These are phyloP conservation scores for Staurois parvus DNA, from an alignment of 2,797 vertebrate species.

Conservation along the genomic window DNA sequence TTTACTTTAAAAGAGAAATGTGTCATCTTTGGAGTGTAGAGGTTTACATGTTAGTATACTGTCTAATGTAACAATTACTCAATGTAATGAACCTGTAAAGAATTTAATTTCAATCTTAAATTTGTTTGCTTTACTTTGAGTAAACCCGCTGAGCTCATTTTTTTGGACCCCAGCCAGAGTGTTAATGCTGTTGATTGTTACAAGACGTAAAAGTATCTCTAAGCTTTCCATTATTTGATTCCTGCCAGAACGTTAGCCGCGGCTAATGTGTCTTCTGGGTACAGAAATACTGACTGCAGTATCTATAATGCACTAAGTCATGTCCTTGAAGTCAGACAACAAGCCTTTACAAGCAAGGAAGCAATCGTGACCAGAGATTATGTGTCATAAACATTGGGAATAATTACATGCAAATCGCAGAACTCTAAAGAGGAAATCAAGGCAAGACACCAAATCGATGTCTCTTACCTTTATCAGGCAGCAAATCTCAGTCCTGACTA, in stretches of 20 bases:
- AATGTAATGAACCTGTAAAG: no score
- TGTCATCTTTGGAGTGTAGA: no score
- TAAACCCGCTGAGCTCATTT: neutral
- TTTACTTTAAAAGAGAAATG: no score
- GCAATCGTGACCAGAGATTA: neutral
- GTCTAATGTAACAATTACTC: no score
- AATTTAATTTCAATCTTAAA: neutral
- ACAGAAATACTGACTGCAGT: slow-evolving; percentile 2
- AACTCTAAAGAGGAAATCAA: no score
- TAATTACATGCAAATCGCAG: no score
- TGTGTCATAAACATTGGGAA: neutral
- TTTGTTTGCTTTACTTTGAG: neutral
- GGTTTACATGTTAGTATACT: no score
- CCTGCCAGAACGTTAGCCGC: neutral
- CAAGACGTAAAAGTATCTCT: slow-evolving; percentile 15
- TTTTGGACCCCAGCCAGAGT: neutral
- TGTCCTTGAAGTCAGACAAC: neutral
- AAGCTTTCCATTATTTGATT: slow-evolving; percentile 6
- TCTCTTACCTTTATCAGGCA: no score
- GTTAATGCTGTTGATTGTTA: slow-evolving; percentile 9
- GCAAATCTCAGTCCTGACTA: no score
- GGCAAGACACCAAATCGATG: no score
- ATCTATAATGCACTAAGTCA: slow-evolving; percentile 21
- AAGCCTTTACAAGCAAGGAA: neutral
- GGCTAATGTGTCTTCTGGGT: slow-evolving; percentile 13